phyloP scores from a whole-genome alignment of 2,113 vertebrate species.

The Suricata suricatta region DNA sequence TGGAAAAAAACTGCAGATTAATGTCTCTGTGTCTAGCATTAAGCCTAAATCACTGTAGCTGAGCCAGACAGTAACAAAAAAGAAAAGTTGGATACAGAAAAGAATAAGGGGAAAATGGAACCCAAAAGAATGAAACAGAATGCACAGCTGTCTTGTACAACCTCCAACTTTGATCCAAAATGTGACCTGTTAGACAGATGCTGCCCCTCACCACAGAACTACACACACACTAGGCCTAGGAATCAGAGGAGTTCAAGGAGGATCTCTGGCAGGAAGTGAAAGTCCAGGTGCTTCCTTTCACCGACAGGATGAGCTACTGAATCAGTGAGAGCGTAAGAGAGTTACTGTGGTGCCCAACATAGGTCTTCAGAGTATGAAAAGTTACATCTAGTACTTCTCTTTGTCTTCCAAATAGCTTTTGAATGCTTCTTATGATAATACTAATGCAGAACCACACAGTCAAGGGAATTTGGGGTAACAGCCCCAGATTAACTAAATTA shows the following conservation, averaged over 20 bases:
- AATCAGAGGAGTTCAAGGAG: not conserved
- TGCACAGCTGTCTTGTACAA: not conserved
- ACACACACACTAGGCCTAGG: fast-evolving
- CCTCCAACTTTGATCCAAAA: not conserved
- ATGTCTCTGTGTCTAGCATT: not conserved
- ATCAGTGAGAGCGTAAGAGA: not conserved
- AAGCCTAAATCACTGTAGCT: not conserved
- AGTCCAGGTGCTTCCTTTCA: not conserved
- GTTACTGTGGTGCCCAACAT: not conserved
- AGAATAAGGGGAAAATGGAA: not conserved
- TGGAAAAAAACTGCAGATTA: not conserved
- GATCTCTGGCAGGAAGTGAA: not conserved
- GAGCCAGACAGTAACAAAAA: not conserved
- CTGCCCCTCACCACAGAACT: not conserved
- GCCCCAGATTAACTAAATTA: not conserved
- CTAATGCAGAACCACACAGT: not conserved
- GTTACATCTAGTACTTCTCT: not conserved
- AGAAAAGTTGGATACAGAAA: not conserved
- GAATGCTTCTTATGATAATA: not conserved
- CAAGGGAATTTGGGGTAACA: not conserved
- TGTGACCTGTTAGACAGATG: not conserved
- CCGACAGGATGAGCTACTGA: not conserved
- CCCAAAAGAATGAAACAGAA: not conserved
- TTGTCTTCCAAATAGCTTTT: not conserved
- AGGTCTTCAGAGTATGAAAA: not conserved